These are phyloP conservation scores for Odontesthes bonariensis DNA, from an alignment of 2,113 vertebrate species.

Conservation along the genomic window DNA sequence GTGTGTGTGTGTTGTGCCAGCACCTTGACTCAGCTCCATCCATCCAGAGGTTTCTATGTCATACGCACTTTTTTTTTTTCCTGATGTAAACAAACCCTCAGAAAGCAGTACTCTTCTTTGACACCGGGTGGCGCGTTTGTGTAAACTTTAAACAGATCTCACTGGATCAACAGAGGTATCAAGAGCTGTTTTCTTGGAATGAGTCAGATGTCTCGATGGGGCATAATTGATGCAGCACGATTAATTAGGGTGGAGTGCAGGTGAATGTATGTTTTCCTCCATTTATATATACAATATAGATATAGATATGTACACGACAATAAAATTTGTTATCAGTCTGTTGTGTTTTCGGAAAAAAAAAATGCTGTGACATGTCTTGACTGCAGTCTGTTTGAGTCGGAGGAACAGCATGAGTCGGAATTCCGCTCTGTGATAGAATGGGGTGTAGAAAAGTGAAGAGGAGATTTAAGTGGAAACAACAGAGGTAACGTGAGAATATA, in stretches of 20 bases:
- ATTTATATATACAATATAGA: background rate
- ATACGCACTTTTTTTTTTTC: conserved; percentile 84
- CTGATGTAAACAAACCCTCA: conserved; percentile 83
- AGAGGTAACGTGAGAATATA: background rate
- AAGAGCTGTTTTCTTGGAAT: conserved; percentile 1
- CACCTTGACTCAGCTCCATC: conserved; percentile 62
- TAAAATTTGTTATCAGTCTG: too few relatives aligned
- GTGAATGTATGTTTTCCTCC: background rate
- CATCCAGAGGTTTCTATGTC: conserved; percentile 77
- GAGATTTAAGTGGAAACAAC: background rate
- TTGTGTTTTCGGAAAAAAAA: background rate
- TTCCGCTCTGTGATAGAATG: background rate
- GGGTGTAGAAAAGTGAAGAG: background rate
- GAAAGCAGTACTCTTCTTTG: conserved; percentile 5
- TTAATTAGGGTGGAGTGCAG: background rate
- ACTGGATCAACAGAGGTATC: background rate
- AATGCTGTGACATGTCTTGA: background rate
- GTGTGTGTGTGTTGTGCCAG: conserved; percentile 17
- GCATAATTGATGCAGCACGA: conserved; percentile 14
- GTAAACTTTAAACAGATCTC: background rate
- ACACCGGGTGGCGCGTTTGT: conserved; percentile 64
- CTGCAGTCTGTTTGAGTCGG: conserved; percentile 1
- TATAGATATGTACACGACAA: too few relatives aligned
- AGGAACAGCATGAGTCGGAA: background rate
- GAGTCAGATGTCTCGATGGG: background rate